These are phyloP conservation scores for Myotis daubentonii DNA, from an alignment of 2,797 vertebrate species.

Conservation along the genomic window DNA sequence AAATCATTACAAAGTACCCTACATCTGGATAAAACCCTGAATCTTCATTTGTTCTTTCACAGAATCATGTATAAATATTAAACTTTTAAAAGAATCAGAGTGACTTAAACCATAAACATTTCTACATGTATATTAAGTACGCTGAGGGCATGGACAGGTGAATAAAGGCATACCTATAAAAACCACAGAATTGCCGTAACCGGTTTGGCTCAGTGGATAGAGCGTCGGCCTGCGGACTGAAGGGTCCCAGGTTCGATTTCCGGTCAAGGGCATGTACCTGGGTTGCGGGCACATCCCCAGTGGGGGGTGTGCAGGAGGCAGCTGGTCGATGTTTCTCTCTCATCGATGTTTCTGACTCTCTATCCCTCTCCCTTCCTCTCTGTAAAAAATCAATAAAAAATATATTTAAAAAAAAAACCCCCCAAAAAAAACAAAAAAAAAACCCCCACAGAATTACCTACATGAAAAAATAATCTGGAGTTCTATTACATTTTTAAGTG, in stretches of 20 bases:
- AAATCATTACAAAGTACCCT: conserved; percentile 16
- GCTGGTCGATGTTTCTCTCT: too few species aligned
- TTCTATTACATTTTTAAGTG: conserved; percentile 9
- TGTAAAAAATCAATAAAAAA: too few species aligned
- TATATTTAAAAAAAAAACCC: too few species aligned
- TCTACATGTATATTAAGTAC: conserved; percentile 2
- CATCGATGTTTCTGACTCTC: too few species aligned
- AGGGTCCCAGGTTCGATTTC: too few species aligned
- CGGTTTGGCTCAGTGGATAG: too few species aligned
- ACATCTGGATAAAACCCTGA: neutral
- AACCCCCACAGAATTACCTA: conserved; percentile 20
- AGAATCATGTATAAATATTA: conserved; percentile 24
- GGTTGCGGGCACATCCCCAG: too few species aligned
- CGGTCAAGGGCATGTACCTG: too few species aligned
- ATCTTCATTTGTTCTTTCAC: conserved; percentile 35
- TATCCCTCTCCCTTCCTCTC: too few species aligned
- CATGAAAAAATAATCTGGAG: neutral
- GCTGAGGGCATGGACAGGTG: neutral
- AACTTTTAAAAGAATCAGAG: neutral
- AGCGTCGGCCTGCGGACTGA: too few species aligned
- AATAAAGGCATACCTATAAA: neutral
- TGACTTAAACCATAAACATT: conserved; percentile 9
- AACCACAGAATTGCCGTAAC: conserved; percentile 14
- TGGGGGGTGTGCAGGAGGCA: too few species aligned
- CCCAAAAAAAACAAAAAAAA: too few species aligned